These are phyloP conservation scores for Corythornis madagascariensis DNA, from an alignment of 2,113 vertebrate species.

Conservation along the genomic window DNA sequence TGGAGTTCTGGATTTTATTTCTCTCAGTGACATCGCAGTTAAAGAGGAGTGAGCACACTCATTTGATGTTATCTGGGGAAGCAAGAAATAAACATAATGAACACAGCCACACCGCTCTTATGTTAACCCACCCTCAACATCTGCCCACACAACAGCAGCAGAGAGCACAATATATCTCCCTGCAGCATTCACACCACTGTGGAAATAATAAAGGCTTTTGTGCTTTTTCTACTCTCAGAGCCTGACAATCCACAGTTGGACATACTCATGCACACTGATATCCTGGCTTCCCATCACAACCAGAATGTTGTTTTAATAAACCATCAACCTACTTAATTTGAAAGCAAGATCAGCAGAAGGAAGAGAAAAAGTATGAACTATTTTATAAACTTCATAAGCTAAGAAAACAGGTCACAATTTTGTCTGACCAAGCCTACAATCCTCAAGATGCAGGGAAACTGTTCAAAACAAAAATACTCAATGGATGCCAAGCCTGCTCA, in stretches of 20 bases:
- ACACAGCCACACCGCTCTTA: neutral
- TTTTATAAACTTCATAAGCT: conserved; percentile 26
- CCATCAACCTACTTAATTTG: neutral
- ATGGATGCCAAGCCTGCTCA: neutral
- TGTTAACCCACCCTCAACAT: neutral
- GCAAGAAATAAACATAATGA: neutral
- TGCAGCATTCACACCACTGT: neutral
- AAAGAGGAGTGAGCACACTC: neutral
- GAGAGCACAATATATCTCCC: neutral
- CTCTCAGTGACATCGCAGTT: neutral
- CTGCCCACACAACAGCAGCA: neutral
- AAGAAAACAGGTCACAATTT: conserved; percentile 20
- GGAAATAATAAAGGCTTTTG: neutral
- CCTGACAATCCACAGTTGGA: neutral
- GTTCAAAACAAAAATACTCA: neutral
- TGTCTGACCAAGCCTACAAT: neutral
- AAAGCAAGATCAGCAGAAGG: neutral
- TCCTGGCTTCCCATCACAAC: conserved; percentile 12
- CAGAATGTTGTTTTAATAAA: conserved; percentile 19
- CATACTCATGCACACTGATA: accelerated
- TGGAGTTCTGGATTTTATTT: neutral
- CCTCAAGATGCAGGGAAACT: conserved; percentile 1
- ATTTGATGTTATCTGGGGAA: neutral
- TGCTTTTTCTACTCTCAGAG: neutral
- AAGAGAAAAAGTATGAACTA: neutral